These are phyloP conservation scores for Leptobrachium ailaonicum DNA, from an alignment of 2,113 vertebrate species.

Conservation along the genomic window DNA sequence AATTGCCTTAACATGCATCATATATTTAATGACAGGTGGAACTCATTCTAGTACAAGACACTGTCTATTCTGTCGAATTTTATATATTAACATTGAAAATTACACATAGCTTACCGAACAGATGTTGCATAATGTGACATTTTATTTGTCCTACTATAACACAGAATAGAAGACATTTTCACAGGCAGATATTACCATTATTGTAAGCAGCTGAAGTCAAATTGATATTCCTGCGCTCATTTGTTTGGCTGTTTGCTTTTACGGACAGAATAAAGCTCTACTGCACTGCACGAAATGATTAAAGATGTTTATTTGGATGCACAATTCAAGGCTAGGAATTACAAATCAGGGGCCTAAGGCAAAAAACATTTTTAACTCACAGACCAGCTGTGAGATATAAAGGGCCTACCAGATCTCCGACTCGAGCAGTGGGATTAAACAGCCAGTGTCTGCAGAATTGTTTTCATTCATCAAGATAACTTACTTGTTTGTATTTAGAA, in stretches of 20 bases:
- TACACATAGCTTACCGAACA: no score
- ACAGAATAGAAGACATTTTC: slow-evolving; percentile 18
- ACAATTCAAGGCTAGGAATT: slow-evolving; percentile 50
- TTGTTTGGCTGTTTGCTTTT: slow-evolving; percentile 33
- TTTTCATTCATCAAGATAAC: slow-evolving; percentile 51
- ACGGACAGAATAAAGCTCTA: slow-evolving; percentile 37
- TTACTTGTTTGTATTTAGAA: slow-evolving; percentile 47
- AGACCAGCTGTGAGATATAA: slow-evolving; percentile 50
- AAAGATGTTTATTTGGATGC: slow-evolving; percentile 51
- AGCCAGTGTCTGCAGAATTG: slow-evolving; percentile 46
- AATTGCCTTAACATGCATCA: no score
- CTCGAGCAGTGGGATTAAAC: slow-evolving; percentile 40
- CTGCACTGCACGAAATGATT: slow-evolving; percentile 45
- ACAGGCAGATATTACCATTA: slow-evolving; percentile 26
- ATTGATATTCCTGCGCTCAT: slow-evolving; percentile 37
- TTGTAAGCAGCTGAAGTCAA: slow-evolving; percentile 35
- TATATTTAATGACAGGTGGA: no score
- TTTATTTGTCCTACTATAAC: slow-evolving; percentile 2
- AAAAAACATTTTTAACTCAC: slow-evolving; percentile 49
- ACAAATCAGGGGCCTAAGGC: slow-evolving; percentile 47
- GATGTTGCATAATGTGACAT: background rate
- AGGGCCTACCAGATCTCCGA: slow-evolving; percentile 39
- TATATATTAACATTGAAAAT: no score
- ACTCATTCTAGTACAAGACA: no score
- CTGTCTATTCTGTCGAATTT: no score